phyloP scores from a whole-genome alignment of 1,140 invertebrate species.

The Olivierus martensii region DNA sequence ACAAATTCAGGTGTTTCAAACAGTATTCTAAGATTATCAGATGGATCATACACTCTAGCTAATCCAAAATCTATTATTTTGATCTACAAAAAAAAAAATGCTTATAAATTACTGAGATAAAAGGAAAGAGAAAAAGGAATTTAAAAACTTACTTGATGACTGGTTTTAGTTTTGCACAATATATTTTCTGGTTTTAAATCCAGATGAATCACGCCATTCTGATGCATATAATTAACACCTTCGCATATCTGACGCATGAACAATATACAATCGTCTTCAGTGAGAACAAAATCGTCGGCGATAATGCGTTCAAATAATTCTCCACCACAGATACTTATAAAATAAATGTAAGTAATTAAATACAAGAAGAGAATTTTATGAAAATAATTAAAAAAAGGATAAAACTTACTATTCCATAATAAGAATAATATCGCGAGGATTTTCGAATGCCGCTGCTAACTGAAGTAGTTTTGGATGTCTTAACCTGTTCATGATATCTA shows the following conservation, averaged over 20 bases:
- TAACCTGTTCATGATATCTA: slow-evolving; percentile 79
- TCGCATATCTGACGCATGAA: slow-evolving; percentile 84
- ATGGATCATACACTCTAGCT: slow-evolving; percentile 56
- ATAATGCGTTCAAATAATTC: slow-evolving; percentile 84
- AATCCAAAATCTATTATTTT: slow-evolving; percentile 88
- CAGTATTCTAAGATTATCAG: slow-evolving; percentile 54
- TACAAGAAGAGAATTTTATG: no score
- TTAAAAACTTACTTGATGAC: slow-evolving; percentile 33
- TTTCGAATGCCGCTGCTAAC: slow-evolving; percentile 73
- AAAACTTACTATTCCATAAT: slow-evolving; percentile 84
- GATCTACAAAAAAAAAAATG: slow-evolving; percentile 46
- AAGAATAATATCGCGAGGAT: slow-evolving; percentile 70
- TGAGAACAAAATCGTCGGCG: slow-evolving; percentile 79
- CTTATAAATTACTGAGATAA: no score
- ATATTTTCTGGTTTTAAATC: slow-evolving; percentile 93
- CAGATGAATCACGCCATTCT: slow-evolving; percentile 68
- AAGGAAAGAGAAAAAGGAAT: neutral
- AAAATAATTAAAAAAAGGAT: neutral
- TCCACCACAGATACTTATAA: slow-evolving; percentile 67
- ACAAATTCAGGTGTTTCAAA: slow-evolving; percentile 91
- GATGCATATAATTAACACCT: slow-evolving; percentile 78
- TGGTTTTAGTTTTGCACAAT: slow-evolving; percentile 65
- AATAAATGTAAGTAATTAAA: no score
- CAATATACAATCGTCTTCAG: slow-evolving; percentile 77
- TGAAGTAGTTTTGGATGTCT: slow-evolving; percentile 80